These are phyloP conservation scores for Cephus spinipes DNA, from an alignment of 2,888 invertebrate species.

Conservation along the genomic window DNA sequence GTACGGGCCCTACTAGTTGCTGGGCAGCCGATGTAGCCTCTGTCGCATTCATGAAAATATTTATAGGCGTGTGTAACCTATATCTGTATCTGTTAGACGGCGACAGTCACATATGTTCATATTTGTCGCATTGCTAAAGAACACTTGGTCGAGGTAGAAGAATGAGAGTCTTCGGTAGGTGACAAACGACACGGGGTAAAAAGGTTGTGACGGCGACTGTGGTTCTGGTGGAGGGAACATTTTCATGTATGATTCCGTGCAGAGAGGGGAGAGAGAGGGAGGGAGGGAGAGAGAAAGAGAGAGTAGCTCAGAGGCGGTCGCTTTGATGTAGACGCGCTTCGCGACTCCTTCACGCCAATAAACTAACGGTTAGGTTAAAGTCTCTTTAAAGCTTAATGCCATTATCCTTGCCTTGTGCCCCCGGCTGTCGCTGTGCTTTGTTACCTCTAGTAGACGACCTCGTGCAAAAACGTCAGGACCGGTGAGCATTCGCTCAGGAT, in stretches of 20 bases:
- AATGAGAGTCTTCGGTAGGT: neutral
- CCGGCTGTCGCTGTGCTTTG: constrained; percentile 11
- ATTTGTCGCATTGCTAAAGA: neutral
- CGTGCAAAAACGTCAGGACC: constrained; percentile 1
- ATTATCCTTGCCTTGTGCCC: constrained; percentile 55
- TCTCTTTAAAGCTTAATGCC: constrained; percentile 62
- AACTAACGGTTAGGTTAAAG: constrained; percentile 63
- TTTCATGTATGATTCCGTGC: neutral
- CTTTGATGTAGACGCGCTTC: constrained; percentile 64
- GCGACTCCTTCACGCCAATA: constrained; percentile 65
- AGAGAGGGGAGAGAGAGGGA: constrained; percentile 7
- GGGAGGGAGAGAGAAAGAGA: constrained; percentile 14
- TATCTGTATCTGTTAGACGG: neutral
- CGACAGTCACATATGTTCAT: neutral
- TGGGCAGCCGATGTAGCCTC: neutral
- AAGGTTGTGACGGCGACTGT: neutral
- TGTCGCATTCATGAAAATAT: neutral
- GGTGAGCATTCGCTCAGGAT: constrained; percentile 15
- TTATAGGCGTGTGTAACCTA: neutral
- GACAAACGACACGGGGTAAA: neutral
- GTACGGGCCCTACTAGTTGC: neutral
- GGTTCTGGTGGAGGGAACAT: neutral
- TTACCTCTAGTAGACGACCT: neutral
- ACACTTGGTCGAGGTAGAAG: neutral
- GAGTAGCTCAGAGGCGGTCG: constrained; percentile 53